Evolutionary conservation across 2,888 invertebrate species (phyloP), one percentile per base, ranked within the genome.

Genomic region (Apoderus coryli): DNA sequence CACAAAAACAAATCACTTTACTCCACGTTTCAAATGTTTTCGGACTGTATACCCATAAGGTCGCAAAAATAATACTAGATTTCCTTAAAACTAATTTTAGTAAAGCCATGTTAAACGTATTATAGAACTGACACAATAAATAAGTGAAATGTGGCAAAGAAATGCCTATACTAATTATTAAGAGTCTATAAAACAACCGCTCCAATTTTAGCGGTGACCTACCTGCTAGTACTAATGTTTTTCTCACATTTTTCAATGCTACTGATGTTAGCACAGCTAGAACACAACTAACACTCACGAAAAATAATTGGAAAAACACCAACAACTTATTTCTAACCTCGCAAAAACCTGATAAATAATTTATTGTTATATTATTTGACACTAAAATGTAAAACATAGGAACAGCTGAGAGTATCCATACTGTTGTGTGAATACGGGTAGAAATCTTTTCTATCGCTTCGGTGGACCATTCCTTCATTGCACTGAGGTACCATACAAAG

Each of bases 401-500:
- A 7, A 84, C 72, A 22, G 85, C 76, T 1, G 89, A 86, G 44
- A 84, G 70, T 35, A 82, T 82, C 89, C 90, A 92, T 2, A 88
- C 79, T 2, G 76, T 71, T 2, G 82, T 73, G 57, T 90, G 90
- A 41, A 89, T 74, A 47, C 86, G 77, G 10, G 81, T 76, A 0
- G 86, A 78, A 14, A 85, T 77, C 27, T 80, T 75, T 56, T 86
- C 86, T 30, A 90, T 69, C 2, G 88, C 86, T 58, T 90, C 90
- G 34, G 85, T 84, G 14, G 86, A 85, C 90, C 90, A 90, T 52
- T 89, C 86, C 52, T 86, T 79, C 25, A 84, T 81, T 1, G 89
- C 86, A 3, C 86, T 82, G 27, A 90, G 65, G 50, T 85, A 82
- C 81, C 89, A 90, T 33, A 88, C 85, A 27, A 86, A 69, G 37